phyloP scores from a whole-genome alignment of 2,113 vertebrate genomes.

The Lepus timidus region DNA sequence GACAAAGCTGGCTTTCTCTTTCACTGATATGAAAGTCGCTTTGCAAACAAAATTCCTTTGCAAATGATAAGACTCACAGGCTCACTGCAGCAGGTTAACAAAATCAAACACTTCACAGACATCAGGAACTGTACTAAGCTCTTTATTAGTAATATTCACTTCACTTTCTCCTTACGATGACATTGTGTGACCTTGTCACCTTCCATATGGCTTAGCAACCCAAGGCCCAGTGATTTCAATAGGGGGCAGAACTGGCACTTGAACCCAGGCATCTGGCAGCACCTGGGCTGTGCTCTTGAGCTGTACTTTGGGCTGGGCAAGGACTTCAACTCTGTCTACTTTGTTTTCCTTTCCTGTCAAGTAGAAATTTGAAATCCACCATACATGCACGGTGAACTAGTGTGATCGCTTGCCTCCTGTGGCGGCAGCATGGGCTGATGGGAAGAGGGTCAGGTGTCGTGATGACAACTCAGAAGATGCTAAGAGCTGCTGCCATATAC shows the following conservation, averaged over 20 bases:
- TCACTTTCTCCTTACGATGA: background rate
- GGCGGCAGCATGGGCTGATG: background rate
- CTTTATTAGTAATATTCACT: conserved; percentile 15
- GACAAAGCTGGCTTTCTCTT: conserved; percentile 58
- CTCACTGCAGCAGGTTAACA: background rate
- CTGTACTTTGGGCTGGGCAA: too few species aligned
- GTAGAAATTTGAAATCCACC: too few species aligned
- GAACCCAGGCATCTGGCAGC: background rate
- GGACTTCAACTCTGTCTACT: too few species aligned
- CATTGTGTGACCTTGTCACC: background rate
- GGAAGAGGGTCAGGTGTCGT: background rate
- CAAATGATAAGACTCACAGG: background rate
- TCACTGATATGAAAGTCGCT: conserved; percentile 20
- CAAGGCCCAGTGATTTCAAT: background rate
- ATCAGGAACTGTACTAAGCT: background rate
- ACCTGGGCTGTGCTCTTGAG: background rate
- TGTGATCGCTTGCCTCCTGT: background rate
- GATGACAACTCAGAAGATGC: background rate
- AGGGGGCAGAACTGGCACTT: background rate
- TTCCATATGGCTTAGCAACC: background rate
- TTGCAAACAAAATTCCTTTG: conserved; percentile 68
- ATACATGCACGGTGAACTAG: background rate
- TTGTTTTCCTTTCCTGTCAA: too few species aligned
- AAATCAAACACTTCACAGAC: conserved; percentile 1
- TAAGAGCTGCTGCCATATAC: background rate